Evolutionary conservation across 2,797 vertebrate genomes (phyloP), one percentile per base, ranked within the genome.

Genomic region (Megalops cyprinoides): DNA sequence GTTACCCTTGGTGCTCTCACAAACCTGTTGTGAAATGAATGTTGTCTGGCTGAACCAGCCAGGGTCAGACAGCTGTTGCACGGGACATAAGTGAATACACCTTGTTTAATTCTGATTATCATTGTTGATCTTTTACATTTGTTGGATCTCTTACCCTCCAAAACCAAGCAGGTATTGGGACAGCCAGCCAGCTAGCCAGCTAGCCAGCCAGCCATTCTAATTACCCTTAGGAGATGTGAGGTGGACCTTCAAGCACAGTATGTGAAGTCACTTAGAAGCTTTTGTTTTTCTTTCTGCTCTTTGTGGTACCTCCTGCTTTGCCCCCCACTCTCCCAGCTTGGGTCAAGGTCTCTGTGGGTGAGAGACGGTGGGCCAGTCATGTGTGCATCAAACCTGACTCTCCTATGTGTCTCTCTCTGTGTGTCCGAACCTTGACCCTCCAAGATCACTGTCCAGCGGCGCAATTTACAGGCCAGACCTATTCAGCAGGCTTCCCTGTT

Each of bases 371-470:
- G 85, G 87, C 91, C 92, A 90, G 91, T 91, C 94, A 90, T 88
- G 90, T 77, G 91, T 91, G 93, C 93, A 94, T 86, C 84, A 28
- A 74, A 85, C 86, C 88, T 81, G 85, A 83, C 90, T 93, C 92
- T 94, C 94, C 92, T 94, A 95, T 91, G 93, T 81, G 81, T 89
- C 86, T 67, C 85, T 89, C 86, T 91, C 88, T 89, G 23, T 91
- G 88, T 87, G 56, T 85, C 90, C 94, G 93, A 94, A 93, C 93
- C 89, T 92, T 94, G 93, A 94, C 93, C 94, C 86, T 88, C 74
- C 76, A 55, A 86, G 91, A 87, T 91, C 92, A 88, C 91, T 82
- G 48, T 28, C 60, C 83, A 37, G 65, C 78, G 82, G 90, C 60
- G 7, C 60, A 67, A 83, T 82, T 28, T 31, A 18, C 31, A 6